Conservation (phyloP, 2,113 vertebrate species). For the Bos javanicus region DNA sequence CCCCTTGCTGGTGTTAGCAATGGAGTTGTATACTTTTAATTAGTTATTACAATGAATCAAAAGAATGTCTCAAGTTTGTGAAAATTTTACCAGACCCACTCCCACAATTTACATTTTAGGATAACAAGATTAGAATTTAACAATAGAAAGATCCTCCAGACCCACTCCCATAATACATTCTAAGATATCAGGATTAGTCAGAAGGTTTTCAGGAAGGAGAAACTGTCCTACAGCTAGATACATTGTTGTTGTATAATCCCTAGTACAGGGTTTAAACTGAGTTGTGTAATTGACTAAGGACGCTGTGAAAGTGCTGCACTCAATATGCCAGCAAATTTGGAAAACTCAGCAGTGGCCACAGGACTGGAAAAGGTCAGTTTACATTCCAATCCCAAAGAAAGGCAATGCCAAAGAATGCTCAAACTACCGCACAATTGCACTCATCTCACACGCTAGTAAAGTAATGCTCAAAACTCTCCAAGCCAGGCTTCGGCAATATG, state of each 20-base stretch:
- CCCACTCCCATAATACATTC: not conserved
- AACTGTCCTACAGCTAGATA: not conserved
- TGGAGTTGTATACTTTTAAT: not conserved
- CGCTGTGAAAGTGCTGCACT: too few relatives aligned
- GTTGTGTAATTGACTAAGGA: not conserved
- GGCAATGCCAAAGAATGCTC: too few relatives aligned
- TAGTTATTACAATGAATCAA: not conserved
- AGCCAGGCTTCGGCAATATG: too few relatives aligned
- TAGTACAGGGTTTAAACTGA: not conserved
- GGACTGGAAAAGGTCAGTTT: too few relatives aligned
- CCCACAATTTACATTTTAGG: not conserved
- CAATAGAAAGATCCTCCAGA: not conserved
- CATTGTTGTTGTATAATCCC: not conserved
- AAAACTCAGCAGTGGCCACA: too few relatives aligned
- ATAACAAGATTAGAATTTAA: not conserved
- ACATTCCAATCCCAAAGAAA: too few relatives aligned
- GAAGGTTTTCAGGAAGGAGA: not conserved
- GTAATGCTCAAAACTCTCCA: too few relatives aligned
- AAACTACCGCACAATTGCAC: too few relatives aligned
- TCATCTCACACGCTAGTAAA: too few relatives aligned
- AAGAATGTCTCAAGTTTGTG: not conserved
- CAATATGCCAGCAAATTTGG: too few relatives aligned
- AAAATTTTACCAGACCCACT: not conserved
- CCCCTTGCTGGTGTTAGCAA: not conserved
- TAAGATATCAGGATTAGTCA: not conserved